Base-by-base conservation (phyloP, 92 coral and sea anemone genomes). In the Ricordea florida region DNA sequence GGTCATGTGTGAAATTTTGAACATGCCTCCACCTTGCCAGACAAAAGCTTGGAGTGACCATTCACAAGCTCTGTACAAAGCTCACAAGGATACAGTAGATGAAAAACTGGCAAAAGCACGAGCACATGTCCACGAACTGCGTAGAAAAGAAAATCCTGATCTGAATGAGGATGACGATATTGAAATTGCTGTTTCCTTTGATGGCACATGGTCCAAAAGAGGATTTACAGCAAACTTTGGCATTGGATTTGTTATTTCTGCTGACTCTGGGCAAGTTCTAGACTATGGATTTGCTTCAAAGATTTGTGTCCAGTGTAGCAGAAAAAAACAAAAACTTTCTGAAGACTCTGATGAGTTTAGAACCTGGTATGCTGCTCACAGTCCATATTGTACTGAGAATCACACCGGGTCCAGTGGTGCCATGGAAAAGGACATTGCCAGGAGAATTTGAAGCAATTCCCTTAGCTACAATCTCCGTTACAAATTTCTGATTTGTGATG, bases 401-500 rank as follows among this genome's bases (percentile, higher is more conserved):
- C 70, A 55, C 62, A 56, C 69, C n/a, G 78, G 70, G 8, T 67
- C 78, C 35, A 79, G 85, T 44, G 62, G 62, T 2, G 28, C 85
- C 27, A 67, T 79, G 85, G 69, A 56, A 32, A 41, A 66, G 16
- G 74, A 46, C 5, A 57, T 45, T 56, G 85, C 85, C 20, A 69
- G 58, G 21, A 16, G 46, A 21, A 60, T 71, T 15, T 80, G 86
- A 73, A 47, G 49, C 7, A 40, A 64, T 17, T 30, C 55, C 6
- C 17, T 18, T 15, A 38, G 20, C 10, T 33, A 68, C 22, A 40
- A 61, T 33, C 25, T 76, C 30, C 78, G 51, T 14, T 82, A 41
- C 58, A 82, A 82, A 33, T 82, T 23, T 29, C 74, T 82, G 88
- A 33, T 82, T 4, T 50, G 67, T 26, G 82, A 82, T 65, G 89